Base-by-base conservation (phyloP, 1,140 invertebrate genomes). In the Agrypnia vestita region DNA sequence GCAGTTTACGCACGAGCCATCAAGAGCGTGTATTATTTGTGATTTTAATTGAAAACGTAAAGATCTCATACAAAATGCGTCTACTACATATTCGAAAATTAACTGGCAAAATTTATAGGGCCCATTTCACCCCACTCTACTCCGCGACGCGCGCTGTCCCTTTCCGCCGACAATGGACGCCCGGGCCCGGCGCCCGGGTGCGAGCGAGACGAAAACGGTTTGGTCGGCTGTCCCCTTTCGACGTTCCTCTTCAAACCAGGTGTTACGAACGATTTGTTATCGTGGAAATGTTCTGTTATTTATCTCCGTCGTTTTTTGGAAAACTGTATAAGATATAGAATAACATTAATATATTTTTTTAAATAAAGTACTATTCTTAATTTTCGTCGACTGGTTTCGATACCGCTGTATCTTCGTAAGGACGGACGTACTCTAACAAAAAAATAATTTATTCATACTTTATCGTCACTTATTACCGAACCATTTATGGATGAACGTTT, bases 11-110 rank as follows among this genome's bases (percentile, higher is more conserved):
- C 15, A 19, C 67, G 47, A 10, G 43, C 46, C 67, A 71, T 71
- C 67, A 71, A 61, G 46, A 21, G 15, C 15, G 10, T 11, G 43
- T 71, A 55, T 73, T 73, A 73, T 73, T 73, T 55, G 69, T 43
- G 69, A 73, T 55, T 73, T 73, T 73, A 73, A 73, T 73, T 73
- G 69, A 73, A 73, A 73, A 25, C 69, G 49, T 73, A 73, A 73
- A 73, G 69, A 73, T 73, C 25, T 53, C 21, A 25, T 35, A 53
- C 49, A 21, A 73, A 73, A 73, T 73, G 49, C 49, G 69, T 25
- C 49, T 53, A 55, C 69, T 53, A 73, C 49, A 73, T 73, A 73
- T 73, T 73, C 19, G 47, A 49, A 73, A 73, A 73, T 73, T 73
- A 73, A 73, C 69, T 73, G 12, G 69, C 69, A 53, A 55, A 73